A percentile compares a stretch with the other conserved stretches of the same genome.
Evolutionary conservation across 1,140 invertebrate genomes (phyloP).

Genomic region (Hermetia illucens): DNA sequence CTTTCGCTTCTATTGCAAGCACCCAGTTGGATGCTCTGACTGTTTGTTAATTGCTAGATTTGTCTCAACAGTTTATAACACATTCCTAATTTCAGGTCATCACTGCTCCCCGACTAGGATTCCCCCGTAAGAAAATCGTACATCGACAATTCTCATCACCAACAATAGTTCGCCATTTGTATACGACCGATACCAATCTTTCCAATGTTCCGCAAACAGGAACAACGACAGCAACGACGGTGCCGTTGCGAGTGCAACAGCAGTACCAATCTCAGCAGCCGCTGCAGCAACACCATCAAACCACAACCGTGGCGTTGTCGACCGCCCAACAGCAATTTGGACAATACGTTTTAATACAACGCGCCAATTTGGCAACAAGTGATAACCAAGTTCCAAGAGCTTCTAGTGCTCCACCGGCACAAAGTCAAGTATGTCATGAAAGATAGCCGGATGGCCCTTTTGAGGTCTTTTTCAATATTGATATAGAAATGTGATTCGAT

Average conservation of each 20-base stretch:
- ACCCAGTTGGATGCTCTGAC: no score
- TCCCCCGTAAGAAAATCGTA: constrained; percentile 29
- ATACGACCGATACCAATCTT: constrained; percentile 10
- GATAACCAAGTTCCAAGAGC: constrained; percentile 53
- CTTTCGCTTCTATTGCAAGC: no score
- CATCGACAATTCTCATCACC: constrained; percentile 27
- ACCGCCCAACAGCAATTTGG: constrained; percentile 24
- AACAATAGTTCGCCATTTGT: constrained; percentile 23
- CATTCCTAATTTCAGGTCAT: constrained; percentile 27
- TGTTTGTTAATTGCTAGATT: no score
- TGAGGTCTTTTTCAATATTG: no score
- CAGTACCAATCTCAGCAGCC: no score
- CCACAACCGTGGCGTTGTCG: constrained; percentile 10
- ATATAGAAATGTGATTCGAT: no score
- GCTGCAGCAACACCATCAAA: no score
- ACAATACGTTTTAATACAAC: constrained; percentile 68
- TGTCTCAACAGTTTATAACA: no score
- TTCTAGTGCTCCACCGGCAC: constrained; percentile 63
- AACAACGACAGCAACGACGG: no score
- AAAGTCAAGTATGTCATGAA: constrained; percentile 34
- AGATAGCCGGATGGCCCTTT: no score
- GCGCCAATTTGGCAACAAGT: constrained; percentile 46
- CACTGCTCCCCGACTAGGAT: constrained; percentile 28
- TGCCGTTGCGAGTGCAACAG: no score
- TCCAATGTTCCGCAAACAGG: no score